Evolutionary conservation across 2,113 vertebrate species (phyloP).

Genomic region (Herpailurus yagouaroundi): DNA sequence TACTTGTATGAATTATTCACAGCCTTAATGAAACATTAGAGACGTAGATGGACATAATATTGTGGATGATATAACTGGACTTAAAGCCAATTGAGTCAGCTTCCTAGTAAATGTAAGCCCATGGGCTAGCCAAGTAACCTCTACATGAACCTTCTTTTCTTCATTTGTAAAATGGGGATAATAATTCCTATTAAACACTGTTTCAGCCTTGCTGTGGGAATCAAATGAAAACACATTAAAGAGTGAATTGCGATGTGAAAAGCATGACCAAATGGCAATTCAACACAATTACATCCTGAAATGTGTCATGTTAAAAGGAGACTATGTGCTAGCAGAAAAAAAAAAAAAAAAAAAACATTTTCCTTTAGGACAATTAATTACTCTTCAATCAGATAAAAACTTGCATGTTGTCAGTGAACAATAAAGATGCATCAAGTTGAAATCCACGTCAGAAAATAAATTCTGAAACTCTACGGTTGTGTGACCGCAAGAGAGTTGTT

Average conservation of each 20-base stretch:
- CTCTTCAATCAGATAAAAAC: constrained; percentile 13
- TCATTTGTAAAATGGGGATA: constrained; percentile 49
- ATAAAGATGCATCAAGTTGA: constrained; percentile 1
- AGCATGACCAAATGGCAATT: constrained; percentile 70
- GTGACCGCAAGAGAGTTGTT: not conserved
- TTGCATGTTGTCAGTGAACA: not conserved
- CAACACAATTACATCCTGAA: constrained; percentile 61
- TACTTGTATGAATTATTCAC: constrained; percentile 67
- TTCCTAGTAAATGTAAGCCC: not conserved
- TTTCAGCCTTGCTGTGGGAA: constrained; percentile 60
- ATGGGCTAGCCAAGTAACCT: constrained; percentile 39
- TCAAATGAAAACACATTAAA: constrained; percentile 72
- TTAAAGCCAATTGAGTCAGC: not conserved
- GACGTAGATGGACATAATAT: not conserved
- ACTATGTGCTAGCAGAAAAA: not conserved
- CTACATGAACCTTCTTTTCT: constrained; percentile 44
- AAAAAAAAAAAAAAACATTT: constrained; percentile 14
- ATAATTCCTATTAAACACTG: constrained; percentile 57
- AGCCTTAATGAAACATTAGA: constrained; percentile 55
- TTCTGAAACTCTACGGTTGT: constrained; percentile 30
- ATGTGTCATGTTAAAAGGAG: constrained; percentile 52
- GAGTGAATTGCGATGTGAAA: constrained; percentile 67
- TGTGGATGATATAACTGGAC: not conserved
- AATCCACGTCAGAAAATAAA: constrained; percentile 34
- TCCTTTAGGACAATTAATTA: constrained; percentile 66